These are phyloP conservation scores for Mesembrinibis cayennensis DNA, from an alignment of 2,113 vertebrate species.

Conservation along the genomic window DNA sequence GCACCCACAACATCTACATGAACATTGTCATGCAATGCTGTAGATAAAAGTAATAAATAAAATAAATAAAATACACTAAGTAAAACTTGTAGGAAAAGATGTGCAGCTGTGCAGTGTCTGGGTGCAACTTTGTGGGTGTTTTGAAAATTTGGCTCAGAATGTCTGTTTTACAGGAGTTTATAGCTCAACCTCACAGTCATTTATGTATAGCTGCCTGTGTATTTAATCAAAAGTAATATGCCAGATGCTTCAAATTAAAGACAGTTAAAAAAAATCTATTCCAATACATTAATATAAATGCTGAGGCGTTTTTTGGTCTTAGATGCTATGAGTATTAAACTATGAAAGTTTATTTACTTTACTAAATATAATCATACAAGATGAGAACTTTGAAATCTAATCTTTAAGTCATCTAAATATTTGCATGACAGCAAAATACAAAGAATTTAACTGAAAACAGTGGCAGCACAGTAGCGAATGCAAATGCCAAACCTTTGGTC, in stretches of 20 bases:
- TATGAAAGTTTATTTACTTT: slow-evolving; percentile 21
- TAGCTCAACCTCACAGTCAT: not conserved
- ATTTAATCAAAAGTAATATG: not conserved
- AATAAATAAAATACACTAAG: not conserved
- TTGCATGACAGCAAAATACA: slow-evolving; percentile 49
- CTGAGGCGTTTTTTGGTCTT: not conserved
- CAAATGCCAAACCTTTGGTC: slow-evolving; percentile 2
- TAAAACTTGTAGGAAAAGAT: not conserved
- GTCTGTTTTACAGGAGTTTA: not conserved
- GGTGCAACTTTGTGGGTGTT: not conserved
- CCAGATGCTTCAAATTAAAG: slow-evolving; percentile 25
- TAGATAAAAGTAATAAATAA: not conserved
- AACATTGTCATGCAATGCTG: not conserved
- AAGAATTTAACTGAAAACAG: slow-evolving; percentile 5
- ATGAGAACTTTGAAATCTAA: slow-evolving; percentile 33
- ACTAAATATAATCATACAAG: not conserved
- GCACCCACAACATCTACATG: not conserved
- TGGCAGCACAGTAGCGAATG: slow-evolving; percentile 54
- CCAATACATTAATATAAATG: not conserved
- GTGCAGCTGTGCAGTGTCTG: not conserved
- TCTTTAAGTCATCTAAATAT: slow-evolving; percentile 63
- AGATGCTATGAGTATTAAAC: not conserved
- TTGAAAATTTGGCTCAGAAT: not conserved
- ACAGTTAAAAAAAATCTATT: not conserved
- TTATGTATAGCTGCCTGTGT: not conserved